Conservation (phyloP, 2,113 vertebrate genomes). For the Myotis yumanensis region DNA sequence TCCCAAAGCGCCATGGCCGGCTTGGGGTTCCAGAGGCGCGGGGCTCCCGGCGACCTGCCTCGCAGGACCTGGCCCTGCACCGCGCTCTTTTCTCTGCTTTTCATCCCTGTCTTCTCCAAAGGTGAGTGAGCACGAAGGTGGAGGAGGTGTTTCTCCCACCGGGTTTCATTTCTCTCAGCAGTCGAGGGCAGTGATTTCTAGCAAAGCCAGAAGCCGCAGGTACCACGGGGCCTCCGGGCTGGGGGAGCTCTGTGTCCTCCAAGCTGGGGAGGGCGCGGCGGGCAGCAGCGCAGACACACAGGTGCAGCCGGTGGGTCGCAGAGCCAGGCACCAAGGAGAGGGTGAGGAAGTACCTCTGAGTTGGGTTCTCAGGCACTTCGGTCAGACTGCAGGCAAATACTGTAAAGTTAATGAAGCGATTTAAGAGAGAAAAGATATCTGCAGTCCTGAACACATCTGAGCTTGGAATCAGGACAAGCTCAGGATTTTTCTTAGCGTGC, state of each 20-base stretch:
- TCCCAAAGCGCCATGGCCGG: slow-evolving; percentile 72
- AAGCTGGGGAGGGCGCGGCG: background rate
- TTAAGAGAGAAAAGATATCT: background rate
- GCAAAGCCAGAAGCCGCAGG: slow-evolving; percentile 35
- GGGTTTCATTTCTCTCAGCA: slow-evolving; percentile 63
- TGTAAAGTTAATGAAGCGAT: background rate
- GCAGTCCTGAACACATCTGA: background rate
- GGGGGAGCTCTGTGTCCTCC: background rate
- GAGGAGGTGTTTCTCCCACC: slow-evolving; percentile 68
- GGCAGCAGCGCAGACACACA: background rate
- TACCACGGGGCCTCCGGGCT: background rate
- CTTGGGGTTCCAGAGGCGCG: slow-evolving; percentile 59
- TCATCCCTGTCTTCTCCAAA: slow-evolving; percentile 79
- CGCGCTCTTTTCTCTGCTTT: slow-evolving; percentile 79
- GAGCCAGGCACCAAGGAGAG: background rate
- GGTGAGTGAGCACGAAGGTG: slow-evolving; percentile 82
- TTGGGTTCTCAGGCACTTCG: slow-evolving; percentile 22
- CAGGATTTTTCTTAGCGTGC: background rate
- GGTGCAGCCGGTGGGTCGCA: background rate
- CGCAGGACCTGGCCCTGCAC: slow-evolving; percentile 56
- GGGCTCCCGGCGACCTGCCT: background rate
- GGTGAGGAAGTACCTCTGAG: background rate
- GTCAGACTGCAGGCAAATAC: background rate
- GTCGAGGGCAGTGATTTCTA: slow-evolving; percentile 68
- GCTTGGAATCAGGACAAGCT: background rate